Conservation (phyloP, 2,888 invertebrate species). For the Ariolimax columbianus region DNA sequence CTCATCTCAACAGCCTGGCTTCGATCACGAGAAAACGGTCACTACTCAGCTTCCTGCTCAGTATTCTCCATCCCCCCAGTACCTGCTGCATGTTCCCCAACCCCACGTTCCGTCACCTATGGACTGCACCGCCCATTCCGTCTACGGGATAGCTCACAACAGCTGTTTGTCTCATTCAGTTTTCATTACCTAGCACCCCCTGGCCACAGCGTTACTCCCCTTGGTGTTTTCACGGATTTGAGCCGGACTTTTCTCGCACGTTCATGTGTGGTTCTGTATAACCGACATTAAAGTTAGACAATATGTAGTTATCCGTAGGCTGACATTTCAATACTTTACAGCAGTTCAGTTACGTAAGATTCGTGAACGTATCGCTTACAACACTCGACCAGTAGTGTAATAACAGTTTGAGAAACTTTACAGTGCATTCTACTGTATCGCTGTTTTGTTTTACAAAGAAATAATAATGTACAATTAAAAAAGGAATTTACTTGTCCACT, state of each 20-base stretch:
- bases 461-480: too few species aligned
- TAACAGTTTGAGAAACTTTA: too few species aligned
- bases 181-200: background rate
- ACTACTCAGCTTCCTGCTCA: background rate
- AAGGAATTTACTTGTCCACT: too few species aligned
- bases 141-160: background rate
- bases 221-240: background rate
- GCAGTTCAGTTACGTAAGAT: background rate
- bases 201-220: background rate
- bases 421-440: too few species aligned
- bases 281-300: too few species aligned
- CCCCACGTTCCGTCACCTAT: background rate
- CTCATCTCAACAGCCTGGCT: background rate
- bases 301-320: background rate
- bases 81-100: background rate
- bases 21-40: background rate
- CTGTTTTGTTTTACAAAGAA: too few species aligned
- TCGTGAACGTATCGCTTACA: background rate
- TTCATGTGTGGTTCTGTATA: too few species aligned
- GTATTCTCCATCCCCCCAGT: background rate
- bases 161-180: background rate
- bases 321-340: background rate
- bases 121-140: background rate
- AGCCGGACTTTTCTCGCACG: background rate
- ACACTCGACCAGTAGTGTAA: background rate